A percentile compares a stretch with the other conserved stretches of the same genome.
Evolutionary conservation across 2,888 invertebrate genomes (phyloP).

Genomic region (Serripes groenlandicus): DNA sequence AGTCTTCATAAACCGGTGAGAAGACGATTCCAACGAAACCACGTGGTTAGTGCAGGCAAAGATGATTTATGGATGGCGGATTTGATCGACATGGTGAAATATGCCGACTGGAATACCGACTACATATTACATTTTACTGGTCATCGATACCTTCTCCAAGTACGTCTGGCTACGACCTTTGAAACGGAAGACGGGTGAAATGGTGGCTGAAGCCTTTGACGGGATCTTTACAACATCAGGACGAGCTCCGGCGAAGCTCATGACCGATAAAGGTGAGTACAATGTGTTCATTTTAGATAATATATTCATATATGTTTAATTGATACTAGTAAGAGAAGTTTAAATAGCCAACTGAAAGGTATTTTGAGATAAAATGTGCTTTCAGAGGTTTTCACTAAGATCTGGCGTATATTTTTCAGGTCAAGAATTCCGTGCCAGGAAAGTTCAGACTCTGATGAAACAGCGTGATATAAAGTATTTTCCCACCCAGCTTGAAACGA

Average conservation of each 20-base stretch:
- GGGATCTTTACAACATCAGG: slow-evolving; percentile 45
- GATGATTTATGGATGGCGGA: slow-evolving; percentile 64
- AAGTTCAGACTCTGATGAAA: slow-evolving; percentile 52
- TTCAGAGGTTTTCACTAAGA: neutral
- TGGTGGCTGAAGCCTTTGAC: slow-evolving; percentile 47
- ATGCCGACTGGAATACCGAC: slow-evolving; percentile 46
- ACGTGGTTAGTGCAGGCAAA: slow-evolving; percentile 51
- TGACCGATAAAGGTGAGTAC: no score
- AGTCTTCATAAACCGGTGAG: slow-evolving; percentile 57
- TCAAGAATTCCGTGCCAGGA: slow-evolving; percentile 61
- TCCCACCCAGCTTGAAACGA: slow-evolving; percentile 60
- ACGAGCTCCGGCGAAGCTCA: no score
- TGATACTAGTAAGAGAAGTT: no score
- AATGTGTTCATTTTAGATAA: no score
- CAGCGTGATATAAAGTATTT: slow-evolving; percentile 43
- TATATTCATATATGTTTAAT: no score
- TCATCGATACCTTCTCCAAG: slow-evolving; percentile 62
- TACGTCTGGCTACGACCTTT: slow-evolving; percentile 60
- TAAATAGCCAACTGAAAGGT: no score
- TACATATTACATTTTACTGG: slow-evolving; percentile 48
- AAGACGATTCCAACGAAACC: slow-evolving; percentile 51
- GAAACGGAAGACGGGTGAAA: slow-evolving; percentile 48
- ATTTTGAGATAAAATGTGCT: no score
- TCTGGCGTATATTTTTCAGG: slow-evolving; percentile 45
- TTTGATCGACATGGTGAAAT: slow-evolving; percentile 63